Base-by-base conservation (phyloP, 2,888 invertebrate genomes). In the Rosalia funebris region DNA sequence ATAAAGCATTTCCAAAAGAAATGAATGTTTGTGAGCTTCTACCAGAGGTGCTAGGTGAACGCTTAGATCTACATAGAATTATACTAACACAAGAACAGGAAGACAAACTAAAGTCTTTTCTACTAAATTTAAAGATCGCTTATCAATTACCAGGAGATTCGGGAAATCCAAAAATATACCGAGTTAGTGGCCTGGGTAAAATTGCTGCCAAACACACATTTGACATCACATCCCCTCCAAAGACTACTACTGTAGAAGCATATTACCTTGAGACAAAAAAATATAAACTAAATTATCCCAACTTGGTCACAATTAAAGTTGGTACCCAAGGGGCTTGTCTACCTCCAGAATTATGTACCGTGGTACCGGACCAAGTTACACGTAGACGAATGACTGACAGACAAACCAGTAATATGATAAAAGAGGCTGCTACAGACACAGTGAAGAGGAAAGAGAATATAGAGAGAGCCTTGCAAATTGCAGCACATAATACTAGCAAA, bases 401-500 rank as follows among this genome's bases (percentile, higher is more conserved):
- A 20, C 97, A 98, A 81, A 92, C 96, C 0, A 84, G 91, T 0
- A 87, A 85, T 0, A 96, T 99, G 95, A 96, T 98, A 52, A 88
- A 83, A 42, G 84, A 86, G 36, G 93, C 98, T 0, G 97, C 98
- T 0, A 90, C 94, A 0, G 85, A 88, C 0, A 93, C 98, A 9
- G 83, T 86, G 5, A 86, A 83, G 9, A 86, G 98, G 15, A 92
- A 93, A 76, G 65, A 80, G 0, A 96, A 95, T 80, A 98, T 98
- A 54, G 86, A 89, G 77, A 87, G 47, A 37, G 65, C 32, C 32
- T 63, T 46, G 1, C 20, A n/a, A 17, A 32, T 44, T 14, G 70
- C 75, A 0, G 69, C 64, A n/a, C 81, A 81, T 57, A 82, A 83
- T 60, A 2, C 65, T 0, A 78, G 83, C 75, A 80, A 86, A 0